Evolutionary conservation across 2,888 invertebrate species (phyloP).

Genomic region (Eulithis testata): DNA sequence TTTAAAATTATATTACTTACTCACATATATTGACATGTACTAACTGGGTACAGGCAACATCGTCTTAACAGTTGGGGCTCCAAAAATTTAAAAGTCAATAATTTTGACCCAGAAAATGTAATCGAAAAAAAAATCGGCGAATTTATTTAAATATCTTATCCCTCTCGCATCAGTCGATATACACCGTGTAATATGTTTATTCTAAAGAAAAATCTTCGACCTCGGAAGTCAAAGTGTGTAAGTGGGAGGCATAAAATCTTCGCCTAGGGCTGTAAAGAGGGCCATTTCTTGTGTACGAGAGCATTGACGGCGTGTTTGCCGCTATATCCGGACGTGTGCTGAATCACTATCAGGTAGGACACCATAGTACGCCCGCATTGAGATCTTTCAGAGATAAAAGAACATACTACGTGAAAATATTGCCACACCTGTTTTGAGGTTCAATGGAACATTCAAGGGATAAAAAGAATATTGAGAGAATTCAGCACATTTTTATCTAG

Average conservation of each 20-base stretch:
- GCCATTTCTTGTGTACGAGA: constrained; percentile 74
- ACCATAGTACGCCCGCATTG: not conserved
- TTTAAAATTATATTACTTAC: not conserved
- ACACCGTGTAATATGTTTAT: constrained; percentile 53
- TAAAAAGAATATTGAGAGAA: too few relatives aligned
- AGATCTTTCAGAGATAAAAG: too few relatives aligned
- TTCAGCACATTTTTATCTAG: too few relatives aligned
- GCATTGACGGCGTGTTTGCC: constrained; percentile 59
- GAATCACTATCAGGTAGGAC: constrained; percentile 54
- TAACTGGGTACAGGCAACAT: too few relatives aligned
- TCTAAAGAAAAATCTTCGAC: constrained; percentile 63
- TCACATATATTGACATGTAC: not conserved
- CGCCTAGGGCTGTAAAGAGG: constrained; percentile 70
- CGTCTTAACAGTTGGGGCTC: too few relatives aligned
- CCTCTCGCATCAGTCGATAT: not conserved
- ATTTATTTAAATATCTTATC: not conserved
- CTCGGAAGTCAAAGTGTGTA: constrained; percentile 72
- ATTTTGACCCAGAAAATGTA: too few relatives aligned
- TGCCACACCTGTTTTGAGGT: too few relatives aligned
- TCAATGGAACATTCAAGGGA: too few relatives aligned
- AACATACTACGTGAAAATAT: too few relatives aligned
- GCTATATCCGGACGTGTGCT: constrained; percentile 63
- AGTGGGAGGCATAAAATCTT: constrained; percentile 73
- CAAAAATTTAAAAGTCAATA: too few relatives aligned
- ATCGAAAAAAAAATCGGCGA: too few relatives aligned